A percentile compares a stretch with the other conserved stretches of the same genome.
Conservation (phyloP, 2,113 vertebrate species). For the Emydocephalus ijimae region DNA sequence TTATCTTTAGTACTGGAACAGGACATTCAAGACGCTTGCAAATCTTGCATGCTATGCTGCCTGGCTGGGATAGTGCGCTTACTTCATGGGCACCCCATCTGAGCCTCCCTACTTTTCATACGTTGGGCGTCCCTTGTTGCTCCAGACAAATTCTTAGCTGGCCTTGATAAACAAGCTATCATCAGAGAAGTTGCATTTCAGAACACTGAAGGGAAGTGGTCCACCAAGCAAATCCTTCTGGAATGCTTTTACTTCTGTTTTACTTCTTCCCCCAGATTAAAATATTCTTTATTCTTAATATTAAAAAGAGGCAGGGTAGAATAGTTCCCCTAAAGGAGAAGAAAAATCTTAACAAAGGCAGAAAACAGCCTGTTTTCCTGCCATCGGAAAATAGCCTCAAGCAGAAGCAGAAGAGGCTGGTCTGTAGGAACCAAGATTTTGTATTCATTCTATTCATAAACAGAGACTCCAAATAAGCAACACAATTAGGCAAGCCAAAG, state of each 20-base stretch:
- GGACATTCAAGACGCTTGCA: constrained; percentile 14
- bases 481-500: too few species aligned
- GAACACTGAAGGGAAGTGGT: background rate
- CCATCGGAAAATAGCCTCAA: too few species aligned
- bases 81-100: background rate
- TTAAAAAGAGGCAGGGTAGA: too few species aligned
- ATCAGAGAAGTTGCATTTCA: background rate
- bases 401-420: too few species aligned
- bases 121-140: background rate
- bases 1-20: constrained; percentile 31
- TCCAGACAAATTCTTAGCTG: background rate
- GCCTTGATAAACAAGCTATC: background rate
- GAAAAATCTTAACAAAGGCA: too few species aligned
- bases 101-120: background rate
- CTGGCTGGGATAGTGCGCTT: background rate
- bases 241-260: background rate
- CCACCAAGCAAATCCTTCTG: background rate
- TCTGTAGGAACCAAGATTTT: too few species aligned
- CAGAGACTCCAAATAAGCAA: too few species aligned
- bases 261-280: too few species aligned
- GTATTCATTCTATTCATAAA: too few species aligned
- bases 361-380: too few species aligned
- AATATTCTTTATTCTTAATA: too few species aligned
- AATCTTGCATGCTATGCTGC: background rate
- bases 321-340: too few species aligned